Evolutionary conservation across 92 coral and sea anemone genomes (phyloP).

Genomic region (Actinernus sp.): DNA sequence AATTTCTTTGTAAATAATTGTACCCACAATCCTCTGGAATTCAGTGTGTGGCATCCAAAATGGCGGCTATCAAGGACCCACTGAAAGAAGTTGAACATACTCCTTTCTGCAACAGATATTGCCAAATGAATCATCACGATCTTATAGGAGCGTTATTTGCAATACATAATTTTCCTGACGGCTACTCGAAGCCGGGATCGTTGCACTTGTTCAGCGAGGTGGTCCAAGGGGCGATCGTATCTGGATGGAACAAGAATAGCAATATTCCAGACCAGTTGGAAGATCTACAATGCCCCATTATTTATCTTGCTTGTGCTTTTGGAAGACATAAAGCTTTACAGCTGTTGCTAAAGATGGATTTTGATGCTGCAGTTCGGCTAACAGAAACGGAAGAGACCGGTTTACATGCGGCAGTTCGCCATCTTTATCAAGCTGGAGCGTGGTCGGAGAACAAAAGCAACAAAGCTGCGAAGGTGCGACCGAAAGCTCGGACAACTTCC

Average conservation of each 20-base stretch:
- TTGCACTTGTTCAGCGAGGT: slow-evolving; percentile 61
- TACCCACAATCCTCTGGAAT: too few species aligned
- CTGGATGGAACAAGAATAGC: slow-evolving; percentile 70
- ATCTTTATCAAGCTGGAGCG: slow-evolving; percentile 52
- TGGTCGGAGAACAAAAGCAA: slow-evolving; percentile 43
- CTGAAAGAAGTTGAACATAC: slow-evolving; percentile 37
- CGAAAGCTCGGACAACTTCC: slow-evolving; percentile 7
- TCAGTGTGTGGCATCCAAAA: too few species aligned
- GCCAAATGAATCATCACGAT: slow-evolving; percentile 56
- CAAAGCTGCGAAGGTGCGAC: slow-evolving; percentile 8
- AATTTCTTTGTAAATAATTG: too few species aligned
- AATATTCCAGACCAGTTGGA: slow-evolving; percentile 55
- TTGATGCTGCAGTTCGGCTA: slow-evolving; percentile 50
- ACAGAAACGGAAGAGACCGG: slow-evolving; percentile 64
- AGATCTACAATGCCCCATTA: slow-evolving; percentile 53
- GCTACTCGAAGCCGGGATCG: slow-evolving; percentile 48
- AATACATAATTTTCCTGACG: slow-evolving; percentile 60
- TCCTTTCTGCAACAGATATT: slow-evolving; percentile 69
- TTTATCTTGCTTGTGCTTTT: slow-evolving; percentile 76
- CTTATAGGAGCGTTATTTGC: slow-evolving; percentile 68
- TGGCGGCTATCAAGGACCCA: slow-evolving; percentile 8
- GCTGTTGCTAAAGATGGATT: slow-evolving; percentile 59
- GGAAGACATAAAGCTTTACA: slow-evolving; percentile 71
- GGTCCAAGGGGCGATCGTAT: slow-evolving; percentile 33
- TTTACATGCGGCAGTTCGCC: slow-evolving; percentile 62